A percentile compares a stretch with the other conserved stretches of the same genome.
Conservation (phyloP, 2,113 vertebrate species). For the Gnathonemus longibarbis region DNA sequence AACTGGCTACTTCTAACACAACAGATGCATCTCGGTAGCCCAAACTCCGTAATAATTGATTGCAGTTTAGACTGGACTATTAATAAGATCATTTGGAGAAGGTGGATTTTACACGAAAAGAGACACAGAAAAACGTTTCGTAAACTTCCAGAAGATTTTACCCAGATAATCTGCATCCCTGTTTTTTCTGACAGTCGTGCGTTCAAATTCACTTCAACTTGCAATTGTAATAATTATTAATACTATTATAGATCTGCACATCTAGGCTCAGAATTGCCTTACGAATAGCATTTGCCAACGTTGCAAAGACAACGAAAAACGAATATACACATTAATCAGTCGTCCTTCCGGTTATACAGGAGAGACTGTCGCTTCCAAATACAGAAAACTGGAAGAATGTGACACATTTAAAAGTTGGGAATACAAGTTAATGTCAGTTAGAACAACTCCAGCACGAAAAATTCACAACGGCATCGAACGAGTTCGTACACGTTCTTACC, state of each 20-base stretch:
- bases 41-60: conserved; percentile 60
- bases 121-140: conserved; percentile 38
- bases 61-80: conserved; percentile 67
- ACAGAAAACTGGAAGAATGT: background rate
- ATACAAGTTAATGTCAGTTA: background rate
- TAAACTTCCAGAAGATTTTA: conserved; percentile 27
- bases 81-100: conserved; percentile 54
- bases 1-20: conserved; percentile 13
- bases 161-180: conserved; percentile 34
- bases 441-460: background rate
- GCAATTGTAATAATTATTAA: background rate
- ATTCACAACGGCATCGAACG: background rate
- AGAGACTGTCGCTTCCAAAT: background rate
- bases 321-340: conserved; percentile 9
- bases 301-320: background rate
- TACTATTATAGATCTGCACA: background rate
- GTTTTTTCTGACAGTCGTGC: background rate
- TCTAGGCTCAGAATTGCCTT: background rate
- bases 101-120: conserved; percentile 14
- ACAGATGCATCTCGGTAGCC: conserved; percentile 37
- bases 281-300: background rate
- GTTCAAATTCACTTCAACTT: background rate
- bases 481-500: conserved; percentile 37
- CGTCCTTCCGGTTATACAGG: background rate
- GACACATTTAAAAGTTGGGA: background rate